Evolutionary conservation across 2,888 invertebrate species (phyloP).

Genomic region (Abscondita cerata): DNA sequence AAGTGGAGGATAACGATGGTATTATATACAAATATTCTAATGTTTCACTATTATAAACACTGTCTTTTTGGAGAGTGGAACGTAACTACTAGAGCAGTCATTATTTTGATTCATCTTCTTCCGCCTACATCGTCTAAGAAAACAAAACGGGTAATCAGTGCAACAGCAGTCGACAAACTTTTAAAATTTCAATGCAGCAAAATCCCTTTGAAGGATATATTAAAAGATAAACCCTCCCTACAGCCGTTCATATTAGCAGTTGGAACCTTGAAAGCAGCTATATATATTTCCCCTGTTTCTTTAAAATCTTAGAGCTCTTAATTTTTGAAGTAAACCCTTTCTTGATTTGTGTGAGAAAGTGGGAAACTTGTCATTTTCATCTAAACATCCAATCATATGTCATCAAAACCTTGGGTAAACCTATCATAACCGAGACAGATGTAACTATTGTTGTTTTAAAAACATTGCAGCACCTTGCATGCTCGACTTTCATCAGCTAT

Average conservation of each 20-base stretch:
- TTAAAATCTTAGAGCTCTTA: no score
- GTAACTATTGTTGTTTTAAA: no score
- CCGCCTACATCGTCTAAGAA: background rate
- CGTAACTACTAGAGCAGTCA: background rate
- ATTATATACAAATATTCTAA: no score
- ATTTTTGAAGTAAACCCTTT: no score
- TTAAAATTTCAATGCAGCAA: background rate
- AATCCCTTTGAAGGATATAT: background rate
- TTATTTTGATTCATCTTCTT: background rate
- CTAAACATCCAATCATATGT: no score
- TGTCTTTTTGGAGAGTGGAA: background rate
- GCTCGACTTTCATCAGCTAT: background rate
- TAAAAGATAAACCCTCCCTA: background rate
- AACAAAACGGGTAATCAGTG: background rate
- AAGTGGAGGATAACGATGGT: no score
- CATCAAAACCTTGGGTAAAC: background rate
- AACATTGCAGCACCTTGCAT: background rate
- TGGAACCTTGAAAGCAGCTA: background rate
- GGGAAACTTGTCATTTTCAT: no score
- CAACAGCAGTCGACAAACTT: background rate
- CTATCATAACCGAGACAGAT: background rate
- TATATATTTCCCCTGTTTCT: no score
- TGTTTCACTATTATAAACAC: no score
- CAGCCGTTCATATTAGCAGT: background rate
- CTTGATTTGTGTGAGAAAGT: no score